Base-by-base conservation (phyloP, 2,888 invertebrate species). In the Psylliodes chrysocephalus region DNA sequence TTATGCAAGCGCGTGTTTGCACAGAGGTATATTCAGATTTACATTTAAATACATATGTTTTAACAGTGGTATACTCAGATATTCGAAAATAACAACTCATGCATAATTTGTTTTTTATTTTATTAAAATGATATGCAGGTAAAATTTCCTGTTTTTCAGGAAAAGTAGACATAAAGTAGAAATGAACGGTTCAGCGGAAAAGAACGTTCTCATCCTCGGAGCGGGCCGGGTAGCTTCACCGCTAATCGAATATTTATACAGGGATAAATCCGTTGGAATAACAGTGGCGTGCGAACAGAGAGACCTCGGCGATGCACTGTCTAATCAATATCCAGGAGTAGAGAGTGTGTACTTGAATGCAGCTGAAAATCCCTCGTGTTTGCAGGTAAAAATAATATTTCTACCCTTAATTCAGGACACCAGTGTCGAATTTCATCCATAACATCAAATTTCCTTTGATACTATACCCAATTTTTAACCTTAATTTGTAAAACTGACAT, bases 171-270 rank as follows among this genome's bases (percentile, higher is more conserved):
- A 79, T 44, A 80, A 80, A 63, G 73, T 72, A 8, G 88, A 87
- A 38, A 85, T 85, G 40, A 68, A 72, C 46, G 64, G 65, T 19
- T 64, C 69, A 17, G 63, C 71, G 10, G 72, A 77, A 72, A 91
- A 90, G 71, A 88, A 90, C 59, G 92, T 97, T 0, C 86, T 98
- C 7, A 91, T 99, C 1, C 85, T 99, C 8, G 99, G 99, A 0
- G 96, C 98, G 33, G 99, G 99, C 0, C 73, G 82, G 78, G 98
- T 99, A 0, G 92, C 96, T 0, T 92, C 93, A 0, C 99, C 99
- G 0, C 86, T 98, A 0, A 93, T 99, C 0, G 98, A 99, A 80
- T 99, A 98, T 84, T 85, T 99, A 22, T 88, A 93, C 60, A 86
- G 94, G 53, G 93, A 96, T 76, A 87, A 89, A 69, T 89, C 90